Evolutionary conservation across 2,113 vertebrate species (phyloP).

Genomic region (Gnathonemus echidnorhynchus): DNA sequence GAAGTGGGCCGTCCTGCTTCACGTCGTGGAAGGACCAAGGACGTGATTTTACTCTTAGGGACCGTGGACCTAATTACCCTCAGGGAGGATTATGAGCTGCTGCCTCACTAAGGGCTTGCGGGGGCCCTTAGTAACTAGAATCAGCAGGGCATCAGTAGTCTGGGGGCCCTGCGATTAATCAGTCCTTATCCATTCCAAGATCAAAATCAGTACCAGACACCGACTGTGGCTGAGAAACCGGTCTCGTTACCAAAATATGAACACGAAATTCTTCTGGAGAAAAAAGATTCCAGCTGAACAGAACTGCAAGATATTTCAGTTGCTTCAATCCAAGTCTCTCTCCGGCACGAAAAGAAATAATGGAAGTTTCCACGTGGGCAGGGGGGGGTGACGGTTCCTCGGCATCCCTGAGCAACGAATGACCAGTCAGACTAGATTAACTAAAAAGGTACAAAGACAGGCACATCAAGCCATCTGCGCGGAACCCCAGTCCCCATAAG

Average conservation of each 20-base stretch:
- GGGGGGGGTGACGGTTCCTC: not conserved
- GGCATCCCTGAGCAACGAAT: not conserved
- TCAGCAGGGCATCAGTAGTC: not conserved
- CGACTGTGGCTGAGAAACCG: not conserved
- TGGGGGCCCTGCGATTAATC: not conserved
- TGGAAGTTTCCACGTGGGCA: not conserved
- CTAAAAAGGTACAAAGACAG: not conserved
- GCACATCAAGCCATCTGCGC: not conserved
- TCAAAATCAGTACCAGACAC: not conserved
- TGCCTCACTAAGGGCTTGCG: not conserved
- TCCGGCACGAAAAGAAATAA: not conserved
- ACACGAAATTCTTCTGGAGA: not conserved
- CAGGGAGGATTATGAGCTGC: not conserved
- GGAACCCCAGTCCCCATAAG: not conserved
- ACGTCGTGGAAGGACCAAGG: not conserved
- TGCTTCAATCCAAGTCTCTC: not conserved
- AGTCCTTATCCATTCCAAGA: not conserved
- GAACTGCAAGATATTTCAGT: not conserved
- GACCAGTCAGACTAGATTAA: not conserved
- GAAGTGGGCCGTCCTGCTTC: not conserved
- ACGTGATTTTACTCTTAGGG: not conserved
- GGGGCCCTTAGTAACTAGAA: not conserved
- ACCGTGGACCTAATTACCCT: not conserved
- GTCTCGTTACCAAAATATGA: not conserved
- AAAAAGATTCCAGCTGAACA: not conserved